Percentiles rank a stretch among this genome's conserved stretches.
Evolutionary conservation across 1,140 invertebrate genomes (phyloP).

Genomic region (Calosoma granatense): DNA sequence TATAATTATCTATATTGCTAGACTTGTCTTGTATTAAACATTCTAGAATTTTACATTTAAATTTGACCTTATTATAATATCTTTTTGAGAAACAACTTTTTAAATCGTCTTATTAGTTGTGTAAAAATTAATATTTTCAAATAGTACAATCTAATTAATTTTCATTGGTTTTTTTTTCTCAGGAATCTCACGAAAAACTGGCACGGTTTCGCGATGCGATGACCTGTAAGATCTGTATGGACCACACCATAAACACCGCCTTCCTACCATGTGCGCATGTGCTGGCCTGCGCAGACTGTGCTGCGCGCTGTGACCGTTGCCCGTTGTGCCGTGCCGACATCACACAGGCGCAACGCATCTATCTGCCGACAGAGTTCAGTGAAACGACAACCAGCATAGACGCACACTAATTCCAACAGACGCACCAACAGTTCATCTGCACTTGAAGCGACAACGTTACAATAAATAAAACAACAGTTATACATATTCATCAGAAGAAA

Average conservation of each 20-base stretch:
- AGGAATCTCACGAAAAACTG: conserved; percentile 46
- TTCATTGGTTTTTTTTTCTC: too few species aligned
- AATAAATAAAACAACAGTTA: neutral
- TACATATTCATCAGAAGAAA: conserved; percentile 5
- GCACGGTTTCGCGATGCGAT: conserved; percentile 55
- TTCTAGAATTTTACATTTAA: too few species aligned
- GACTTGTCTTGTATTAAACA: too few species aligned
- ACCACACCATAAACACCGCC: conserved; percentile 64
- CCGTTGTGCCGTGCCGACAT: conserved; percentile 67
- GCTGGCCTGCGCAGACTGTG: conserved; percentile 64
- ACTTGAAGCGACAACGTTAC: conserved; percentile 2
- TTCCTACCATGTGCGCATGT: conserved; percentile 75
- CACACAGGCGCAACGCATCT: conserved; percentile 60
- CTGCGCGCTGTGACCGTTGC: conserved; percentile 59
- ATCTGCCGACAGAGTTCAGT: conserved; percentile 47
- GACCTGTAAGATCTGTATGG: conserved; percentile 77
- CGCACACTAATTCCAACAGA: conserved; percentile 25
- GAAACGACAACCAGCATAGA: conserved; percentile 34
- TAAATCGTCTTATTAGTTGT: too few species aligned
- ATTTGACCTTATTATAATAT: too few species aligned
- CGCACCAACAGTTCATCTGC: conserved; percentile 11
- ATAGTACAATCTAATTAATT: too few species aligned
- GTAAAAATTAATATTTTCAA: too few species aligned
- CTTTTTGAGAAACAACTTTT: too few species aligned
- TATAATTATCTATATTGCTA: too few species aligned